Evolutionary conservation across 2,113 vertebrate genomes (phyloP).

Genomic region (Saguinus midas): DNA sequence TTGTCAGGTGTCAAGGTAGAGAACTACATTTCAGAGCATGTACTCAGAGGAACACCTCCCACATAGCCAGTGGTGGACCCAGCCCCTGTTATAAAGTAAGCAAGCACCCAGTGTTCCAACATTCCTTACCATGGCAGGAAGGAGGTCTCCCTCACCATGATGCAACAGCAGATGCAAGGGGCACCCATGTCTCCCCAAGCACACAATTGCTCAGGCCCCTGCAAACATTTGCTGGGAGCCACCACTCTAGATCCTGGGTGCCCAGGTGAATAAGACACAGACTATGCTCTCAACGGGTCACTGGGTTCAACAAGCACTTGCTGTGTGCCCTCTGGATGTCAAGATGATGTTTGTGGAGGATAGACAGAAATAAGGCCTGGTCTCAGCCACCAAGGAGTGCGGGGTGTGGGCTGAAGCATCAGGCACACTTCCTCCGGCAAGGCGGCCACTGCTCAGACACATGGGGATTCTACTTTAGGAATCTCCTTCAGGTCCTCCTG

Average conservation of each 20-base stretch:
- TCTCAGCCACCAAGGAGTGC: not conserved
- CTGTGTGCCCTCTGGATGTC: not conserved
- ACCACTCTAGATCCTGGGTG: not conserved
- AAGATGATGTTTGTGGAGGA: not conserved
- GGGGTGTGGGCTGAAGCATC: not conserved
- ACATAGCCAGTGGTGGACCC: not conserved
- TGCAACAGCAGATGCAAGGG: no score
- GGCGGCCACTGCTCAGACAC: not conserved
- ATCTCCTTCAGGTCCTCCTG: not conserved
- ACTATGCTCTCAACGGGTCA: rapidly evolving
- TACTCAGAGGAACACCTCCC: not conserved
- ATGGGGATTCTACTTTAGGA: not conserved
- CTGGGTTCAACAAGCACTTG: not conserved
- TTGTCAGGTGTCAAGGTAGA: not conserved
- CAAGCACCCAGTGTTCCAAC: not conserved
- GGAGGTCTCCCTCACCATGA: not conserved
- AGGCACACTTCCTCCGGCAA: rapidly evolving
- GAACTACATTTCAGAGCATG: not conserved
- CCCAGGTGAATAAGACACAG: not conserved
- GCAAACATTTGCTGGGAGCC: not conserved
- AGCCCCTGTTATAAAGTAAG: not conserved
- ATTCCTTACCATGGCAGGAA: not conserved
- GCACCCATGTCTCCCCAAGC: not conserved
- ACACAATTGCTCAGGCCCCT: not conserved
- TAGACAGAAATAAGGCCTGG: not conserved